Evolutionary conservation across 2,113 vertebrate species (phyloP), one percentile per base, ranked within the genome.

Genomic region (Pyxicephalus adspersus): DNA sequence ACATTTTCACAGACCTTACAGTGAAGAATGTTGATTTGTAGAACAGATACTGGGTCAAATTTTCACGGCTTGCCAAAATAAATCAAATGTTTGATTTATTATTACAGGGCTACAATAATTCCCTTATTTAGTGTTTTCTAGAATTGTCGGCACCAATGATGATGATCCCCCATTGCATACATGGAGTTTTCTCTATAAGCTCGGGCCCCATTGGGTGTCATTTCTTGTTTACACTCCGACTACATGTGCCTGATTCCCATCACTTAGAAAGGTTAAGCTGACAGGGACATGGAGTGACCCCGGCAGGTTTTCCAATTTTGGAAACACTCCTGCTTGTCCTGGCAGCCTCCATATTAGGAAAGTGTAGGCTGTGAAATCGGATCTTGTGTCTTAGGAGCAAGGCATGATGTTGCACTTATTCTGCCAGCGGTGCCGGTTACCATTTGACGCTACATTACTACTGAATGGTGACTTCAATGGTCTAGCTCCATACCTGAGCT

Each of bases 341-440:
- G 28, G 8, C 61, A 2, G 68, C n/a, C 63, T 71, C 50, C 65
- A 31, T 72, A 77, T 70, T 76, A 16, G 73, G 81, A 76, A 28
- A 19, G 26, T 23, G 63, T 29, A 2, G 16, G 18, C 51, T n/a
- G 29, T 58, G 76, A 68, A 78, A 68, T 65, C 5, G 51, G 64
- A 68, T 78, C 63, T 55, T 0, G 18, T 1, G 25, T 51, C 63
- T 22, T 1, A 16, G 58, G 38, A n/a, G 34, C 58, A 0, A 50
- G 31, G 22, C 19, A 17, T 23, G 54, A 29, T 7, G 31, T 29
- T 19, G 54, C 55, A 31, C 52, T 38, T 65, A 3, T 4, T 6
- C 57, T 8, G 57, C 57, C 22, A 60, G 13, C 9, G 11, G 57
- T 60, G 57, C 22, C 57, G 5, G 57, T 20, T 8, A 20, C 57